Evolutionary conservation across 2,113 vertebrate genomes (phyloP), one percentile per base, ranked within the genome.

Genomic region (Hyaena hyaena): DNA sequence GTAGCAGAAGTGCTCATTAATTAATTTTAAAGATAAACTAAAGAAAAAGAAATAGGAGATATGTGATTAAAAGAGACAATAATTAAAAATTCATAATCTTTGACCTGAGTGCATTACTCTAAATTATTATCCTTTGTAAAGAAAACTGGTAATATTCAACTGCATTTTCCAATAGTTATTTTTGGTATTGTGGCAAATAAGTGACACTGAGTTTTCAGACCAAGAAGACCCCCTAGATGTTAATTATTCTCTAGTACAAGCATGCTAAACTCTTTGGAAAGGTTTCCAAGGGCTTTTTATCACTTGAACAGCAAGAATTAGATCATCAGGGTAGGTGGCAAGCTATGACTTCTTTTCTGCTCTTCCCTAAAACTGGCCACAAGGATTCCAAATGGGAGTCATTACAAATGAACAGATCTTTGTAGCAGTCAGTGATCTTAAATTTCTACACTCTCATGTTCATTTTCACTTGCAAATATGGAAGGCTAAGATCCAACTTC

Each of bases 181-280:
- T 93, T 93, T 50, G 11, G 11, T 21, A 68, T 83, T 87, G 68
- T 88, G 81, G 69, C n/a, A 89, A 87, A 87, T 93, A 93, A 93
- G 58, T 93, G 71, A 65, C 33, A 82, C 10, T 71, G 17, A 87
- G 28, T 1, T 81, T 94, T 90, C 23, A 84, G n/a, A 77, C 23
- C 68, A 61, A 24, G 28, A 66, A 74, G 15, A 73, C 1, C 2
- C 31, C 26, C 17, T 82, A 45, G 17, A 5, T 66, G 4, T 58
- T 55, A 35, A 50, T 2, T 11, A 7, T 77, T 66, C 31, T 82
- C 15, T 77, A 74, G 16, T 48, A 43, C 33, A 74, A 88, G 50
- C 77, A 48, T 4, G 24, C 26, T 61, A 58, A 83, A 31, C 17
- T 79, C 7, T 95, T 50, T 55, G 28, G 69, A 79, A 96, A 55